Conservation (phyloP, 1,140 invertebrate species). For the Gonioctena quinquepunctata region DNA sequence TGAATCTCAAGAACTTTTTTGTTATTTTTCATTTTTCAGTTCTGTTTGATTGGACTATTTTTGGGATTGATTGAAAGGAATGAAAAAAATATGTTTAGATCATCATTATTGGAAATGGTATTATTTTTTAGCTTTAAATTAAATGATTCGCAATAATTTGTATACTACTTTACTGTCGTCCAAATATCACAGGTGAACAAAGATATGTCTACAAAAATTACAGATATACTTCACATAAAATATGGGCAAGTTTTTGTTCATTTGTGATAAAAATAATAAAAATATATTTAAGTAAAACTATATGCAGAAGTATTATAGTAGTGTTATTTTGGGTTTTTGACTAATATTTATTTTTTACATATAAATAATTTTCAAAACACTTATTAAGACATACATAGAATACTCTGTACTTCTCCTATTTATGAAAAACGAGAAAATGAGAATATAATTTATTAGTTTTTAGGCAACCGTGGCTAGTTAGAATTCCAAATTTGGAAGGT, state of each 20-base stretch:
- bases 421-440: background rate
- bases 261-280: background rate
- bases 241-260: constrained; percentile 5
- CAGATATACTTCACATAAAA: background rate
- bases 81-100: background rate
- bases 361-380: background rate
- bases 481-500: constrained; percentile 2
- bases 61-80: no score
- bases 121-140: background rate
- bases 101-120: background rate
- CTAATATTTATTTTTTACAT: background rate
- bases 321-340: background rate
- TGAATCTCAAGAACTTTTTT: no score
- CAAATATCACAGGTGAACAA: background rate
- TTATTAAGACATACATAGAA: background rate
- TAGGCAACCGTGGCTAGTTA: background rate
- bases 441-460: constrained; percentile 10
- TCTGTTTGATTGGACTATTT: no score
- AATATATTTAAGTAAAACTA: constrained; percentile 2
- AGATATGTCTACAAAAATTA: no score
- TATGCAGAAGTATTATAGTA: constrained; percentile 7
- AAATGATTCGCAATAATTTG: background rate
- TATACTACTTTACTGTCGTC: background rate
- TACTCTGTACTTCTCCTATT: constrained; percentile 13
- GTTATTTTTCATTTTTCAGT: no score